Percentiles rank a stretch among this genome's conserved stretches.
Evolutionary conservation across 2,888 invertebrate genomes (phyloP).

Genomic region (Plemyria rubiginata): DNA sequence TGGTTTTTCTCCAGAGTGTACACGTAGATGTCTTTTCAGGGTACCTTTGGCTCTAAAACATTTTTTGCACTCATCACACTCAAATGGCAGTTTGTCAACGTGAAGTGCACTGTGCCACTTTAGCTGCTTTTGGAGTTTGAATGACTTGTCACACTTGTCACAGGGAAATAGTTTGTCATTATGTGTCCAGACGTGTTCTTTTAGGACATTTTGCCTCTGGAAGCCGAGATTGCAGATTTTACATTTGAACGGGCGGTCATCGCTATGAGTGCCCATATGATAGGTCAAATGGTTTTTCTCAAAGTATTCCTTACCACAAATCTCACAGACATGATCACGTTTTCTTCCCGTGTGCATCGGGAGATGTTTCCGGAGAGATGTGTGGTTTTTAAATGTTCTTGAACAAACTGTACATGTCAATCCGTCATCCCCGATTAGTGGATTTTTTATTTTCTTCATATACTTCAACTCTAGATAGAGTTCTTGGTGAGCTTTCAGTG

Average conservation of each 20-base stretch:
- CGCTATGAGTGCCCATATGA: conserved; percentile 63
- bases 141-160: conserved; percentile 49
- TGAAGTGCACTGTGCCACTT: background rate
- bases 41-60: background rate
- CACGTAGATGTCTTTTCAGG: background rate
- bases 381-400: conserved; percentile 59
- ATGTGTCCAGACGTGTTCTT: conserved; percentile 59
- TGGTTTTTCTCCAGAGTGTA: background rate
- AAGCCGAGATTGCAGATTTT: conserved; percentile 67
- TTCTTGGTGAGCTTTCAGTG: conserved; percentile 54
- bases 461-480: conserved; percentile 51
- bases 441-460: conserved; percentile 41
- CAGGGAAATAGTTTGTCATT: conserved; percentile 60
- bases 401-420: conserved; percentile 63
- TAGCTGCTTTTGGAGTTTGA: background rate
- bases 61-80: background rate
- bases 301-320: conserved; percentile 66
- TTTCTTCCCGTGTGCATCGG: conserved; percentile 83
- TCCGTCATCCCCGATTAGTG: conserved; percentile 40
- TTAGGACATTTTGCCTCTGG: conserved; percentile 52
- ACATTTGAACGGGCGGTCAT: conserved; percentile 64
- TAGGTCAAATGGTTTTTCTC: conserved; percentile 55
- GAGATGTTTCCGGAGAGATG: conserved; percentile 71
- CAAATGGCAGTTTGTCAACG: background rate
- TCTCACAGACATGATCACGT: conserved; percentile 65